These are phyloP conservation scores for Diacarnus erythraeanus DNA, from an alignment of 37 sponge, comb jelly and placozoan species.

Conservation along the genomic window DNA sequence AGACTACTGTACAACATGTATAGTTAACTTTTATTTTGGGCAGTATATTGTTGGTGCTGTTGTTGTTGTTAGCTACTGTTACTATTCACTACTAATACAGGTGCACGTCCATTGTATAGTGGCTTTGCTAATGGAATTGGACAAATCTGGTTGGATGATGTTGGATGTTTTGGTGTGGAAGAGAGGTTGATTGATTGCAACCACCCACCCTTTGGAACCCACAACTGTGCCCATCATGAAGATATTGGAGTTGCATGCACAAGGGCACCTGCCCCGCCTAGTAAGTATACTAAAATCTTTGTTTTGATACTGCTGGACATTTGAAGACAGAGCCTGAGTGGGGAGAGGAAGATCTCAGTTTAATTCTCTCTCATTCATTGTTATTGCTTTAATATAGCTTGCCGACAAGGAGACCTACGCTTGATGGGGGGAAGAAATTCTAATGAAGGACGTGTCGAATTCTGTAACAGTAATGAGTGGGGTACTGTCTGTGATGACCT, in stretches of 20 bases:
- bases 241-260: not conserved
- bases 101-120: not conserved
- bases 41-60: not conserved
- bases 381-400: not conserved
- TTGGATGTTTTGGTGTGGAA: not conserved
- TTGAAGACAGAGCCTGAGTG: too few relatives aligned
- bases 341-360: too few relatives aligned
- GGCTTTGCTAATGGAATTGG: not conserved
- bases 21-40: not conserved
- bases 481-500: constrained; percentile 42
- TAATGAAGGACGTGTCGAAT: constrained; percentile 32
- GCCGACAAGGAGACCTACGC: not conserved
- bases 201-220: not conserved
- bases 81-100: too few relatives aligned
- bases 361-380: not conserved
- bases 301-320: too few relatives aligned
- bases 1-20: not conserved
- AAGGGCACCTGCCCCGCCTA: not conserved
- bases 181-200: not conserved
- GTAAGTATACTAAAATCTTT: too few relatives aligned
- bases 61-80: too few relatives aligned
- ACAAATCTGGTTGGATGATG: not conserved
- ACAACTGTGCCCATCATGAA: constrained; percentile 4
- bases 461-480: constrained; percentile 16
- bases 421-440: not conserved